phyloP scores from a whole-genome alignment of 2,888 invertebrate genomes.

The Galerucella nymphaeae region DNA sequence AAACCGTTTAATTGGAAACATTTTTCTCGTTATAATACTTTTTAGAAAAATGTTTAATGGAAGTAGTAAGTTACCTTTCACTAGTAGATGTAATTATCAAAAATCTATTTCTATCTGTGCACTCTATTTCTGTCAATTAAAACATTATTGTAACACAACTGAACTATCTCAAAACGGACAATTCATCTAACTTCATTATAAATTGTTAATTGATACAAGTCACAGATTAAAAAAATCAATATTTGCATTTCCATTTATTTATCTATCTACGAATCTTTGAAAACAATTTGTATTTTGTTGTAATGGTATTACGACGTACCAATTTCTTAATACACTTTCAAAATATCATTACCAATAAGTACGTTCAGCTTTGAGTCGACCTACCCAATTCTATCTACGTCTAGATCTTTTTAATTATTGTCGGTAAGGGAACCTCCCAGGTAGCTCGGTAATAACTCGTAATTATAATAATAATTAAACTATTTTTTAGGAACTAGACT shows the following conservation, averaged over 20 bases:
- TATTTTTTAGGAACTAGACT: conserved; percentile 21
- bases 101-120: too few species aligned
- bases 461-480: conserved; percentile 25
- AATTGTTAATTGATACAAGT: background rate
- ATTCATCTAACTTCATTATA: too few species aligned
- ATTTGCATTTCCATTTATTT: background rate
- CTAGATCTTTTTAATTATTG: conserved; percentile 26
- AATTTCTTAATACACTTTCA: conserved; percentile 3
- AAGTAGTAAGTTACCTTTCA: too few species aligned
- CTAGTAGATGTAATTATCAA: too few species aligned
- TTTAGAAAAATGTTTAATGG: too few species aligned
- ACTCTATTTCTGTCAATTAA: too few species aligned
- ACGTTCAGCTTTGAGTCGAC: background rate
- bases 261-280: background rate
- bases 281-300: background rate
- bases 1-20: too few species aligned
- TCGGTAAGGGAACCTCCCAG: conserved; percentile 22
- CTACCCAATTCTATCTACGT: conserved; percentile 7
- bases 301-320: background rate
- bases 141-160: too few species aligned
- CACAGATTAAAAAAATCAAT: background rate
- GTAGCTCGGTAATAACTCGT: conserved; percentile 21
- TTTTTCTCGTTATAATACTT: too few species aligned
- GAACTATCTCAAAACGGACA: too few species aligned
- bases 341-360: conserved; percentile 13